Base-by-base conservation (phyloP, 1,140 invertebrate species). In the Caenorhabditis inopinata region DNA sequence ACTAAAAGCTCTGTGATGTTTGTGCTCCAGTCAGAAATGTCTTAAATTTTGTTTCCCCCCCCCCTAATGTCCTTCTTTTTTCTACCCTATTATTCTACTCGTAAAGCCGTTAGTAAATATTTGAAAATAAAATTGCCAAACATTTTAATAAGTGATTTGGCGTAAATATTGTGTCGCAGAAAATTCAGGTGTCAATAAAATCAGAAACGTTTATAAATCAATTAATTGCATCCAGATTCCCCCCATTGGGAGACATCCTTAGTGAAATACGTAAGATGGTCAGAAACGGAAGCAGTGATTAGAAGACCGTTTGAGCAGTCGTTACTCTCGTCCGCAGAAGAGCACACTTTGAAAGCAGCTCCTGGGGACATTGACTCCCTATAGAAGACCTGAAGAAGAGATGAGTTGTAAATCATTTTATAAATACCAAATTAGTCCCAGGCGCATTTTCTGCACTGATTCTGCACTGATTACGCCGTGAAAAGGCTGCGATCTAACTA, bases 261-360 rank as follows among this genome's bases (percentile, higher is more conserved):
- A 14, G 42, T 62, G 51, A 82, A 83, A 47, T 83, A 83, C 38
- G 48, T 47, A 48, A 81, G 78, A 76, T 83, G 82, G 25, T 83
- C 82, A 29, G 78, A 76, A 2, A 81, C 29, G 18, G 48, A 62
- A 14, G 45, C 42, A 49, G 76, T 80, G 27, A 80, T 58, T 23
- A 83, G 32, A 23, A 83, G 46, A 27, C 82, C 78, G 45, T 83
- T 80, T 5, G 78, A 81, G 38, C 82, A 83, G 32, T 46, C 48
- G 38, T 83, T 68, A 16, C 29, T 53, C 16, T 83, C 82, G 27
- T 83, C 82, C 14, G n/a, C 27, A 16, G 51, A 38, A 18, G 48
- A 62, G 74, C 82, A 83, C 1, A 80, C 73, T 49, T 73, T 76
- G 51, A 35, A 83, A 11, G 68, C 11, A 16, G 79, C 78, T 73